Conservation (phyloP, 2,797 vertebrate species). For the Coregonus ussuriensis region DNA sequence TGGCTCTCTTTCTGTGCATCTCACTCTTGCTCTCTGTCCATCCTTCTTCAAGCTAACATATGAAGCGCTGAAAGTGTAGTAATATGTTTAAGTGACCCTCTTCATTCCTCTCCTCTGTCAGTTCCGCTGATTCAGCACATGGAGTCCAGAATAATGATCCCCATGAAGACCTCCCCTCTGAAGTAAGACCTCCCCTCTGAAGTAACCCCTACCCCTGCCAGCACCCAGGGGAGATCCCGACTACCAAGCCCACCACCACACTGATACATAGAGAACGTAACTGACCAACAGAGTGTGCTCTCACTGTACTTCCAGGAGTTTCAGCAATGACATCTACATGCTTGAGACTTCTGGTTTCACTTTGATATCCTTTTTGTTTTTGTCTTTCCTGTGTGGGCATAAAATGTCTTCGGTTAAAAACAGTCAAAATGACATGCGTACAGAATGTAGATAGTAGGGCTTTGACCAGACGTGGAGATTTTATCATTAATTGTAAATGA, state of each 20-base stretch:
- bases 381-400: not conserved
- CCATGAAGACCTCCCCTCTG: slow-evolving; percentile 74
- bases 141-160: slow-evolving; percentile 82
- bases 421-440: too few species aligned
- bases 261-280: slow-evolving; percentile 38
- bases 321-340: slow-evolving; percentile 27
- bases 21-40: not conserved
- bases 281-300: slow-evolving; percentile 30
- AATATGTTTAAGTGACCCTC: not conserved
- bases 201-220: slow-evolving; percentile 52
- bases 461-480: slow-evolving; percentile 22
- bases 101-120: slow-evolving; percentile 32
- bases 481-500: slow-evolving; percentile 43
- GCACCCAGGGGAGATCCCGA: slow-evolving; percentile 21
- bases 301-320: slow-evolving; percentile 53
- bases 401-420: not conserved
- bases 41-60: not conserved
- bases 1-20: not conserved
- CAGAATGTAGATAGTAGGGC: slow-evolving; percentile 36
- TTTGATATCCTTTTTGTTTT: not conserved
- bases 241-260: slow-evolving; percentile 34
- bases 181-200: slow-evolving; percentile 74
- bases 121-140: slow-evolving; percentile 82
- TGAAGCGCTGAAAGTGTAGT: not conserved
- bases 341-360: slow-evolving; percentile 28